Conservation (phyloP, 2,113 vertebrate species). For the Halcyon malimbica region DNA sequence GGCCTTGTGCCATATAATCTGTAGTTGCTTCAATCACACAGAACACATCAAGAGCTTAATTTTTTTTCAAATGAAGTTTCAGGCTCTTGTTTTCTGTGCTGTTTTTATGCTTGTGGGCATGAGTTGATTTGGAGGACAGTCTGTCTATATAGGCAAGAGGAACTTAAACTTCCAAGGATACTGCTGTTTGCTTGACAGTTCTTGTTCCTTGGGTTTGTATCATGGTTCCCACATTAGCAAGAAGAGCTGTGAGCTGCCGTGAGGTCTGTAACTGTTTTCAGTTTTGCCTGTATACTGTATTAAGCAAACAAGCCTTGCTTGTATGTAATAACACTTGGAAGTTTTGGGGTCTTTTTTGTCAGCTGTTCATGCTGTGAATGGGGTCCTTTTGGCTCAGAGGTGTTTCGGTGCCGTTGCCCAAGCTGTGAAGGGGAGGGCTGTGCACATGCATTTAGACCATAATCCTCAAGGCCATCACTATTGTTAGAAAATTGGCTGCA, state of each 20-base stretch:
- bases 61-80: not conserved
- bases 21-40: not conserved
- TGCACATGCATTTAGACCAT: not conserved
- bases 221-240: not conserved
- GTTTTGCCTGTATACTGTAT: not conserved
- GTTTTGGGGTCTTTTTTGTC: not conserved
- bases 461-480: slow-evolving; percentile 15
- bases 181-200: not conserved
- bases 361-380: not conserved
- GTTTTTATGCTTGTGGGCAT: not conserved
- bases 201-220: not conserved
- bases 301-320: not conserved
- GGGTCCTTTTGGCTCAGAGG: not conserved
- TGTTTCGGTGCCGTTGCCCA: not conserved
- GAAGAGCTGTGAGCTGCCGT: not conserved
- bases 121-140: not conserved
- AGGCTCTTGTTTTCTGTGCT: not conserved
- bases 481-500: slow-evolving; percentile 18
- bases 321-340: not conserved
- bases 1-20: not conserved
- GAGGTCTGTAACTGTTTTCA: not conserved
- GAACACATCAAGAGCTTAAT: not conserved
- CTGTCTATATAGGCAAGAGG: not conserved
- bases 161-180: not conserved
- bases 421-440: not conserved